Base-by-base conservation (phyloP, 2,113 vertebrate genomes). In the Silurus asotus region DNA sequence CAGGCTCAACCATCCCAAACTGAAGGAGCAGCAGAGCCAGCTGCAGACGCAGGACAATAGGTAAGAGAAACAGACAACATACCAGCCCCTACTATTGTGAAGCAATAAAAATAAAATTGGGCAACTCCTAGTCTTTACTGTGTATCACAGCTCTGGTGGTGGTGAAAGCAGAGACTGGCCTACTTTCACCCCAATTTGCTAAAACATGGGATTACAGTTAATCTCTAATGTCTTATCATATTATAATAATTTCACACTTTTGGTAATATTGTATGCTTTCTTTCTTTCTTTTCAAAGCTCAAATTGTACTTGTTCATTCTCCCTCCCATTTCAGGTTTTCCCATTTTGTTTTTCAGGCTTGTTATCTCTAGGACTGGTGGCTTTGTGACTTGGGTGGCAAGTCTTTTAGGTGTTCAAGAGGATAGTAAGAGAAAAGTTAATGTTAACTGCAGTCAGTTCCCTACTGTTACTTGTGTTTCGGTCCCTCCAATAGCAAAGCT, bases 1-100 rank as follows among this genome's bases (percentile, higher is more conserved):
- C 80, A 92, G 91, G 87, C 69, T 49, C 74, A 86, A 61, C 14
- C 83, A 3, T 62, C 85, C 37, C 70, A 88, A 82, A 53, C 74
- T 19, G 86, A 59, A 53, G 84, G 13, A 77, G 59, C 86, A n/a
- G 90, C 65, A 48, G 80, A 77, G 61, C 83, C 88, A 82, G 45
- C 84, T 45, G 15, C 85, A 81, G 84, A 87, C 11, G 87, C 76
- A 53, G 87, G 69, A 81, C 86, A 90, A 79, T 89, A 90, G 86
- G 88, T 90, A 28, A 88, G 86, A 55, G 9, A 55, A 15, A 15
- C 0, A 14, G 6, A 51, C 3, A 51, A 13, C 51, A 48, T 23
- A 77, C n/a, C 13, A 77, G 25, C 20, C 9, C 5, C 25, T 58
- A 14, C 61, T 62, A 62, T 19, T 19, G 20, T 20, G 1, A 62